Base-by-base conservation (phyloP, 2,888 invertebrate species). In the Amorpha juglandis region DNA sequence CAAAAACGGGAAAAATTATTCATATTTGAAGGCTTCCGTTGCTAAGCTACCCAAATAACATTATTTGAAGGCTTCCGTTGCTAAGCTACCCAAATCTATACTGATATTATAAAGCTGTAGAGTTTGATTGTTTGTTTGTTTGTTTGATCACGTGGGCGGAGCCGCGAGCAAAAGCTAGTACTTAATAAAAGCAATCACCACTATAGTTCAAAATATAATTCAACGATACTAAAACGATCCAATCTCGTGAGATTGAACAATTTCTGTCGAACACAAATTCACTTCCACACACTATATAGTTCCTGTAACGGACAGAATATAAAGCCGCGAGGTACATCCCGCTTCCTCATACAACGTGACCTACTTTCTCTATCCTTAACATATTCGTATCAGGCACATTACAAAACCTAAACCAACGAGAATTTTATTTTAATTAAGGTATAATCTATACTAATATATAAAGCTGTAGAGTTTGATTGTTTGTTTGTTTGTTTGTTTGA, bases 261-360 rank as follows among this genome's bases (percentile, higher is more conserved):
- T 58, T 42, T 42, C 58, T 58, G 16, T 42, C 58, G 58, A 58
- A 58, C 19, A 11, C 16, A 58, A 42, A 58, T 58, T 58, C 42
- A 19, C 58, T 55, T 38, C 38, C 55, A 55, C 16, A 58, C 42
- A 58, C 38, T 27, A 42, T n/a, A 42, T 58, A 58, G 58, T 58
- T 35, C 35, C 58, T 42, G 38, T 11, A 52, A 58, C 12, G 19
- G 35, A n/a, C 9, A 38, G 12, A 38, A 58, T 42, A 19, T 58
- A 52, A 21, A 14, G 55, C 16, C 35, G 16, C 6, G 35, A 9
- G 14, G 58, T 38, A 55, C 35, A 27, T 27, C 55, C 58, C 58
- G 16, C 19, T 42, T 58, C 58, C 58, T 19, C 19, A 19, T 12
- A 42, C 42, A 12, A 19, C 12, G 12, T 42, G 58, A 58, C 58